Base-by-base conservation (phyloP, 1,140 invertebrate species). In the Panulirus ornatus region DNA sequence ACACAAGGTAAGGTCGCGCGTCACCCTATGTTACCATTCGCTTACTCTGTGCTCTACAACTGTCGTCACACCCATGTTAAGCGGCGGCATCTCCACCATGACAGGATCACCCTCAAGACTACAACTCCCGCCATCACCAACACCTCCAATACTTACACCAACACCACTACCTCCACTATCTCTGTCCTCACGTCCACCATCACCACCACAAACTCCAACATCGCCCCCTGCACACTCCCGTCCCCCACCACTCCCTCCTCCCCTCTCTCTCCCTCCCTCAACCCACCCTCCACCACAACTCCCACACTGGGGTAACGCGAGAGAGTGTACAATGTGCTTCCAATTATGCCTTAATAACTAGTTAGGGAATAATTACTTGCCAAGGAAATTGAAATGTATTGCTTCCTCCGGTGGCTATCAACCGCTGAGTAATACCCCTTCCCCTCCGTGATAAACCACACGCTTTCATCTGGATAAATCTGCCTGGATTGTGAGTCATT, bases 311-410 rank as follows among this genome's bases (percentile, higher is more conserved):
- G 54, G 54, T 58, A 58, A 58, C 54, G 3, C 14, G 42, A 78
- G 75, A 71, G 70, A 78, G 75, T 47, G 42, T 22, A 78, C 75
- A 78, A 78, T 78, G 75, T 78, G 75, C 40, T 78, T 44, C 75
- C 75, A 78, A 78, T 78, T 78, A 78, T 30, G 42, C 5, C 75
- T 44, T 78, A 78, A 78, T 78, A 78, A 78, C 36, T 34, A 47
- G 40, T 47, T 47, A 44, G 42, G 30, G 47, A 78, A 78, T 78
- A 78, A 78, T 78, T 78, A 78, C 22, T 44, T 78, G 40, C 40
- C 36, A 78, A 78, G 75, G 42, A 78, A 78, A 78, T 78, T 44
- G 40, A 47, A 47, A 78, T 78, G 75, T 47, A 78, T 78, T 51
- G 75, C 75, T 78, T 78, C 75, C 75, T 78, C 36, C 8, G 42